A percentile compares a stretch with the other conserved stretches of the same genome.
Evolutionary conservation across 2,797 vertebrate genomes (phyloP).

Genomic region (Simalia tracyae): DNA sequence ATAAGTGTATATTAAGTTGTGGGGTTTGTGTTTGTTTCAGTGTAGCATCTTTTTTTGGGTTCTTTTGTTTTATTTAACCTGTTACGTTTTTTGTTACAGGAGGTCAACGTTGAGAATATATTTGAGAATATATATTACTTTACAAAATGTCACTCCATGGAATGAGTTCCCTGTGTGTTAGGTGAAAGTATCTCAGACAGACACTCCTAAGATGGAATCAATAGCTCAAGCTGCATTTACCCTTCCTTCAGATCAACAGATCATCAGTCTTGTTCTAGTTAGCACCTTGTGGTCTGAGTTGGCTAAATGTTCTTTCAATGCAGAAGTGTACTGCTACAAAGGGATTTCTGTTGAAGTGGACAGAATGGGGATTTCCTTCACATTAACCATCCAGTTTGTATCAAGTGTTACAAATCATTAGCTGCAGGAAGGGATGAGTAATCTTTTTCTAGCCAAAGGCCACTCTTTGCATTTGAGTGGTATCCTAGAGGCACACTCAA

Average conservation of each 20-base stretch:
- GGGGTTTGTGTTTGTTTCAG: background rate
- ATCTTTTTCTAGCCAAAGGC: background rate
- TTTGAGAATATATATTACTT: background rate
- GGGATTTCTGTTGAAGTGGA: background rate
- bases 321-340: background rate
- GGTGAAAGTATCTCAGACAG: background rate
- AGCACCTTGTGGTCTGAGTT: background rate
- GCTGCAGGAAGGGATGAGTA: background rate
- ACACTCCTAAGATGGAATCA: background rate
- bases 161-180: background rate
- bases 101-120: background rate
- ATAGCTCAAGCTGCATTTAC: background rate
- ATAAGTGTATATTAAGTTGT: background rate
- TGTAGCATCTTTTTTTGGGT: background rate
- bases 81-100: background rate
- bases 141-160: background rate
- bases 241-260: background rate
- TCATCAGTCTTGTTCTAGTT: background rate
- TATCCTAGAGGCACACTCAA: background rate
- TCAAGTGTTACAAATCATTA: background rate
- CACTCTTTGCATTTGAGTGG: background rate
- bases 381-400: background rate
- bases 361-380: background rate
- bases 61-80: background rate
- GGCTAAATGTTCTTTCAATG: background rate